phyloP scores from a whole-genome alignment of 2,888 invertebrate genomes.

The Eilema griseolum region DNA sequence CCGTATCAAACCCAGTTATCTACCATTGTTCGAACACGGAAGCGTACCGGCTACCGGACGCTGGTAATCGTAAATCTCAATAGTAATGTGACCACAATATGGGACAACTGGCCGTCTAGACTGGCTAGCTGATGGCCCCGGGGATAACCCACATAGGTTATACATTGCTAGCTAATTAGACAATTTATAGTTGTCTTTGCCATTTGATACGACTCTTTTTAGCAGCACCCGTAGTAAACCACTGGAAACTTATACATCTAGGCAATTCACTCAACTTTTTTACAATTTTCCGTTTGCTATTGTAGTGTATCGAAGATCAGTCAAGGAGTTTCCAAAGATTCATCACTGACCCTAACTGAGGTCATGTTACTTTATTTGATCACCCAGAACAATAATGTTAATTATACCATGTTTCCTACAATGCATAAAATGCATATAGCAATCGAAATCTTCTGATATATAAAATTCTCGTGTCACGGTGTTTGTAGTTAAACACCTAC shows the following conservation, averaged over 20 bases:
- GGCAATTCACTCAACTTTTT: too few relatives aligned
- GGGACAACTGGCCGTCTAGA: slow-evolving; percentile 8
- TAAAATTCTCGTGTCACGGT: too few relatives aligned
- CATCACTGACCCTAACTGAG: too few relatives aligned
- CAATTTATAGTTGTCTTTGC: neutral
- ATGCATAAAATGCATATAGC: too few relatives aligned
- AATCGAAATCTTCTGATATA: too few relatives aligned
- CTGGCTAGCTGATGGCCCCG: slow-evolving; percentile 2
- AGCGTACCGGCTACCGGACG: neutral
- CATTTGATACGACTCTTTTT: neutral
- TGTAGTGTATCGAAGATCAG: too few relatives aligned
- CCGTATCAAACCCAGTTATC: neutral
- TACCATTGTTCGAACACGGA: neutral
- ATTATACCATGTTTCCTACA: too few relatives aligned
- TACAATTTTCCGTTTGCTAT: too few relatives aligned
- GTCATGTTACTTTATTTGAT: too few relatives aligned
- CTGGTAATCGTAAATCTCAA: neutral
- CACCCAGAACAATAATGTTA: too few relatives aligned
- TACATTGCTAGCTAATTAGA: neutral
- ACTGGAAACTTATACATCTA: neutral
- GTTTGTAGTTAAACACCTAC: too few relatives aligned
- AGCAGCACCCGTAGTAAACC: neutral
- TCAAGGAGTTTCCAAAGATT: too few relatives aligned
- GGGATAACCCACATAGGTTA: slow-evolving; percentile 3
- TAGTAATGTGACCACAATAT: slow-evolving; percentile 4